These are phyloP conservation scores for Xiphorhynchus erythropygius DNA, from an alignment of 2,797 vertebrate species.

Conservation along the genomic window DNA sequence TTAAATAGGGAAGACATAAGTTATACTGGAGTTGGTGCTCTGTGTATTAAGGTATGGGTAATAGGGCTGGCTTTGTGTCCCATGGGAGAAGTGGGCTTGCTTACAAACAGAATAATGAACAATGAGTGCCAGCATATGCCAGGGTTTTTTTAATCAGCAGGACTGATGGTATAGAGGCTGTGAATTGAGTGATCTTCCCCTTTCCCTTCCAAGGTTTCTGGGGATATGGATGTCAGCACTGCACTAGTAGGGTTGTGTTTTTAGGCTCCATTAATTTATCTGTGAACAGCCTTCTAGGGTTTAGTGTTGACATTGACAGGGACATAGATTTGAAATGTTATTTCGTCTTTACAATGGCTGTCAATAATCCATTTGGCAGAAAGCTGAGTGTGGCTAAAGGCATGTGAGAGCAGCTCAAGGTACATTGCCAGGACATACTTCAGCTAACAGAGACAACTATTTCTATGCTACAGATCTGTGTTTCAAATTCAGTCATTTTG, in stretches of 20 bases:
- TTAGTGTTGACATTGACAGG: neutral
- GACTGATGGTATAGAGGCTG: neutral
- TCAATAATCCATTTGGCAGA: slow-evolving; percentile 38
- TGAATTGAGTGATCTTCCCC: neutral
- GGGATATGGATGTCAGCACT: neutral
- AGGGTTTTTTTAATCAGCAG: neutral
- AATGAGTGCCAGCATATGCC: neutral
- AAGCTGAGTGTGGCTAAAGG: neutral
- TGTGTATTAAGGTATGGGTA: neutral
- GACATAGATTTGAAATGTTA: neutral
- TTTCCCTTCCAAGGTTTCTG: neutral
- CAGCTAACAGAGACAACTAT: neutral
- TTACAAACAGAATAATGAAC: neutral
- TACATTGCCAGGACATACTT: rapidly evolving
- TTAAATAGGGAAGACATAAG: neutral
- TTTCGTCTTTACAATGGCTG: neutral
- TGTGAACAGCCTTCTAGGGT: neutral
- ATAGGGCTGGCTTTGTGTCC: neutral
- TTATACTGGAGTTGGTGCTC: neutral
- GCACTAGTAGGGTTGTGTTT: neutral
- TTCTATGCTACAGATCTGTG: neutral
- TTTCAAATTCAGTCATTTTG: neutral
- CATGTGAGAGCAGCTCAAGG: neutral
- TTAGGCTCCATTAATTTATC: neutral
- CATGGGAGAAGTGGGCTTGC: neutral